A percentile compares a stretch with the other conserved stretches of the same genome.
These are phyloP conservation scores for Anableps anableps DNA, from an alignment of 2,797 vertebrate species.

Conservation along the genomic window DNA sequence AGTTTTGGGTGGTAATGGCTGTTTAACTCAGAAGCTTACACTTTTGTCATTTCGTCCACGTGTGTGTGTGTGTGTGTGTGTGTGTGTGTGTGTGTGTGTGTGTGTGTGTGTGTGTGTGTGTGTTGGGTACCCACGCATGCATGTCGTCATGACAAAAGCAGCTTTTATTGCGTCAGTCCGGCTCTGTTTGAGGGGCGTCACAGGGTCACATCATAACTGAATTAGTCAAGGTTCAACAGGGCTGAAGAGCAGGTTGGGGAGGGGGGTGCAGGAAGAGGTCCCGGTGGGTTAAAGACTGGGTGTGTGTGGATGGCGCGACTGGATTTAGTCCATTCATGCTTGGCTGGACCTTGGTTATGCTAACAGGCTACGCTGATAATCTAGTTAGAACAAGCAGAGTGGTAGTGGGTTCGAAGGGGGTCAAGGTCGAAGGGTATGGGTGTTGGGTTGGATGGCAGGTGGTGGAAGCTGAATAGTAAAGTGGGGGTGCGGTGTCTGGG, in stretches of 20 bases:
- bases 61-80: neutral
- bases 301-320: conserved; percentile 6
- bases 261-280: conserved; percentile 33
- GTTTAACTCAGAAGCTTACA: conserved; percentile 48
- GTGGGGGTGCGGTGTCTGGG: conserved; percentile 16
- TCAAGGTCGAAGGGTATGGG: conserved; percentile 40
- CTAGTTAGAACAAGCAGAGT: conserved; percentile 56
- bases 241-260: conserved; percentile 29
- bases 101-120: neutral
- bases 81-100: neutral
- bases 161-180: conserved; percentile 60
- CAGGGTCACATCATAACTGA: conserved; percentile 72
- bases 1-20: conserved; percentile 16
- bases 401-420: conserved; percentile 14
- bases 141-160: conserved; percentile 52
- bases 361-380: conserved; percentile 72
- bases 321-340: conserved; percentile 66
- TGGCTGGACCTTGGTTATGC: conserved; percentile 58
- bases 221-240: conserved; percentile 73
- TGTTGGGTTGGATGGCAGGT: conserved; percentile 61
- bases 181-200: conserved; percentile 59
- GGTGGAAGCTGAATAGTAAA: conserved; percentile 66
- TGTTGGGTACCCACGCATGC: conserved; percentile 17
- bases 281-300: conserved; percentile 52
- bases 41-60: conserved; percentile 35